Evolutionary conservation across 1,140 invertebrate genomes (phyloP).

Genomic region (Drosophila pachea): DNA sequence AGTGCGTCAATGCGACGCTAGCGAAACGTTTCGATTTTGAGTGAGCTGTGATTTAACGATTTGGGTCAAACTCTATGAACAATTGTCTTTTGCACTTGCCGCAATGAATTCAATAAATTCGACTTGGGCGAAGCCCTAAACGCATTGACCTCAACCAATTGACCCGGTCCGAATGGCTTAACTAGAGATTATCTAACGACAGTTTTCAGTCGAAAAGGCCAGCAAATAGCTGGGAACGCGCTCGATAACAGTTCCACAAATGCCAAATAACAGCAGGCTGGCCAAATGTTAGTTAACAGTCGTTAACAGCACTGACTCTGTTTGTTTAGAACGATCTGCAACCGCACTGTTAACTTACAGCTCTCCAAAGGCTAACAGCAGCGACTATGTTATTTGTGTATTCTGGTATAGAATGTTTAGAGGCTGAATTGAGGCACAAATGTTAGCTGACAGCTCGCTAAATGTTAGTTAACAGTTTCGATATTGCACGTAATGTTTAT

Average conservation of each 20-base stretch:
- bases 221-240: constrained; percentile 1
- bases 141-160: constrained; percentile 56
- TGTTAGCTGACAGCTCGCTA: no score
- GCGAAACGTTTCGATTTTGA: constrained; percentile 43
- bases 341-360: no score
- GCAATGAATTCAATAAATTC: constrained; percentile 36
- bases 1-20: constrained; percentile 11
- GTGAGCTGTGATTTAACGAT: constrained; percentile 40
- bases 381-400: no score
- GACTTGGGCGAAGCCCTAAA: constrained; percentile 38
- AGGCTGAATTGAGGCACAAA: neutral
- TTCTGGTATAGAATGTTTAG: no score
- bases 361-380: no score
- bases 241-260: constrained; percentile 8
- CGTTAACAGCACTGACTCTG: no score
- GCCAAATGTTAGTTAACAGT: neutral
- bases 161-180: neutral
- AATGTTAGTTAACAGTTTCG: no score
- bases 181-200: constrained; percentile 18
- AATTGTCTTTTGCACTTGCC: constrained; percentile 61
- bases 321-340: no score
- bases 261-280: neutral
- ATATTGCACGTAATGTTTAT: constrained; percentile 22
- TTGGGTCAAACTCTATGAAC: constrained; percentile 63
- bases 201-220: constrained; percentile 12